A percentile compares a stretch with the other conserved stretches of the same genome.
Conservation (phyloP, 2,113 vertebrate species). For the Anthoscopus minutus region DNA sequence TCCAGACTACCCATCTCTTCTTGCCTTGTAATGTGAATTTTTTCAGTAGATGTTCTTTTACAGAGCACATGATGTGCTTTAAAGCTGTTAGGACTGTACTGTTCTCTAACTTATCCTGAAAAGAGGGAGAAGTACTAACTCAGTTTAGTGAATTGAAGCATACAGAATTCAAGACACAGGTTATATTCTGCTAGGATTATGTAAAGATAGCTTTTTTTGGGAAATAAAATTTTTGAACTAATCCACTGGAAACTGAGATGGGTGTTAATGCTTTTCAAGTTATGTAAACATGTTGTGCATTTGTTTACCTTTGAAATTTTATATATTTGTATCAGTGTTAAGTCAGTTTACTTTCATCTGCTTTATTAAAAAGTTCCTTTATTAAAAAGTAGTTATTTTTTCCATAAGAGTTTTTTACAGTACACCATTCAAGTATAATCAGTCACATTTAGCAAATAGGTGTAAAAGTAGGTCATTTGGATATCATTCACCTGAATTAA, state of each 20-base stretch:
- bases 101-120: not conserved
- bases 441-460: not conserved
- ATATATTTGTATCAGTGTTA: not conserved
- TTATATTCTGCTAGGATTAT: not conserved
- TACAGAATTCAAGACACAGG: not conserved
- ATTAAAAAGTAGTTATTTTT: not conserved
- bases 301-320: not conserved
- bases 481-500: not conserved
- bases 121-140: not conserved
- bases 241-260: not conserved
- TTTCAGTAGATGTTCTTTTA: not conserved
- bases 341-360: not conserved
- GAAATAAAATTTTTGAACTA: not conserved
- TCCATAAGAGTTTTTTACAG: not conserved
- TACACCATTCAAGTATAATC: not conserved
- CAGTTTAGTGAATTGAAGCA: not conserved
- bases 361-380: not conserved
- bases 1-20: not conserved
- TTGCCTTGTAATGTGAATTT: not conserved
- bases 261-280: not conserved
- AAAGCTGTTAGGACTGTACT: not conserved
- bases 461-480: not conserved
- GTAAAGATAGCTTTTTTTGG: not conserved
- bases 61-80: not conserved
- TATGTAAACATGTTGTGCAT: not conserved